Base-by-base conservation (phyloP, 2,113 vertebrate genomes). In the Pterocles orientalis region DNA sequence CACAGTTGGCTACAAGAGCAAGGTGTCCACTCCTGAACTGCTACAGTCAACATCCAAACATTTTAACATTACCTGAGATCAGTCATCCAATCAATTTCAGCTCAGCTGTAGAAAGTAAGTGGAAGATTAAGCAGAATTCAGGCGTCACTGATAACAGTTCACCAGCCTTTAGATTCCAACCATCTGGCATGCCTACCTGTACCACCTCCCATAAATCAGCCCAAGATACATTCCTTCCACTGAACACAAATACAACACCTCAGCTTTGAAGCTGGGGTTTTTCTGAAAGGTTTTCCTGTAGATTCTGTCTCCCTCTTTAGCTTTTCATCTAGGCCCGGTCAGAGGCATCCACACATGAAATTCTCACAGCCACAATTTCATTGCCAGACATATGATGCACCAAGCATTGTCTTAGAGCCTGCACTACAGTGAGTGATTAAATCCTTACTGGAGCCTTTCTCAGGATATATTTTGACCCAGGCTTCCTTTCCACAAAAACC, bases 371-470 rank as follows among this genome's bases (percentile, higher is more conserved):
- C 41, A 14, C 33, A 75, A 33, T 79, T 92, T 28, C 6, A 19
- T 62, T 48, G 31, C 28, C 8, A 3, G 39, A 41, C 7, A 47
- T 28, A 41, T 51, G 7, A 66, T 68, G 17, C 41, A 62, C 3
- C 3, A 47, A 43, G 6, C 19, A 33, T 21, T 45, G 23, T 5
- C 24, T 65, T 43, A 20, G 45, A 82, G n/a, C 60, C 29, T 70
- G 65, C 8, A 7, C 12, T 31, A 54, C 10, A 54, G 12, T 5
- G 12, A 73, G 20, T 0, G 0, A 60, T 17, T 2, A 83, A 93
- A 91, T 84, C 26, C 33, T 43, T 39, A 28, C 33, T 26, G 31
- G 9, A 70, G 14, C 9, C 33, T 87, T 78, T 57, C 47, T 81
- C 54, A 53, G 29, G 60, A 14, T 7, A 43, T 7, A 12, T 28